Conservation (phyloP, 2,797 vertebrate species). For the Hoplostethus atlanticus region DNA sequence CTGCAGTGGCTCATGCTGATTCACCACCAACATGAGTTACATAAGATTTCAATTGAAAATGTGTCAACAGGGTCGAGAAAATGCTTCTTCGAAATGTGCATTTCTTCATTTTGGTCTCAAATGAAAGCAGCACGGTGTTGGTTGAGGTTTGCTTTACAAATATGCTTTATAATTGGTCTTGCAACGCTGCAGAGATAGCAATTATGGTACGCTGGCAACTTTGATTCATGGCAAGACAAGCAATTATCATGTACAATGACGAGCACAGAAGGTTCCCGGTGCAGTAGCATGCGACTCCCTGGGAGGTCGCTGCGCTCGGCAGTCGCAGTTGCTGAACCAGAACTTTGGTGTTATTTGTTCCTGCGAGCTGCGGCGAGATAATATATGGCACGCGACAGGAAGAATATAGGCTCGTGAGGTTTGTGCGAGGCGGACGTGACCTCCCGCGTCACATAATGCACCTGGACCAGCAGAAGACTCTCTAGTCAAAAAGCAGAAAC, state of each 20-base stretch:
- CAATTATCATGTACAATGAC: constrained; percentile 49
- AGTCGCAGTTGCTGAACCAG: constrained; percentile 28
- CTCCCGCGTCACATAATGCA: constrained; percentile 44
- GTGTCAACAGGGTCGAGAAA: constrained; percentile 12
- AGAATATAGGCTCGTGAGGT: constrained; percentile 43
- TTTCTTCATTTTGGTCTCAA: no score
- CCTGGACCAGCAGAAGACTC: constrained; percentile 36
- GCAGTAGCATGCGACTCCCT: constrained; percentile 10
- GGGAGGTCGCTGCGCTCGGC: constrained; percentile 22
- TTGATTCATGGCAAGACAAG: background rate
- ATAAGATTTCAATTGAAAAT: constrained; percentile 29
- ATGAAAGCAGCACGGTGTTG: background rate
- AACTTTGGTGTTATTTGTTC: constrained; percentile 9
- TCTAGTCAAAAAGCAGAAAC: constrained; percentile 38
- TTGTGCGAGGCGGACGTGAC: constrained; percentile 53
- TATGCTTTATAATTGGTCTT: background rate
- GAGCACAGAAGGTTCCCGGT: constrained; percentile 39
- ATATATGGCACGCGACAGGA: constrained; percentile 51
- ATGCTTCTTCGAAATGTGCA: background rate
- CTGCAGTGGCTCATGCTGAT: no score
- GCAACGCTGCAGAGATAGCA: constrained; percentile 15
- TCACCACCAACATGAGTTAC: background rate
- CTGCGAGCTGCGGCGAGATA: background rate
- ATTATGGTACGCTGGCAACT: constrained; percentile 27
- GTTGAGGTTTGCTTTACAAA: background rate